These are phyloP conservation scores for Porites rus DNA, from an alignment of 92 coral and sea anemone genomes.

Conservation along the genomic window DNA sequence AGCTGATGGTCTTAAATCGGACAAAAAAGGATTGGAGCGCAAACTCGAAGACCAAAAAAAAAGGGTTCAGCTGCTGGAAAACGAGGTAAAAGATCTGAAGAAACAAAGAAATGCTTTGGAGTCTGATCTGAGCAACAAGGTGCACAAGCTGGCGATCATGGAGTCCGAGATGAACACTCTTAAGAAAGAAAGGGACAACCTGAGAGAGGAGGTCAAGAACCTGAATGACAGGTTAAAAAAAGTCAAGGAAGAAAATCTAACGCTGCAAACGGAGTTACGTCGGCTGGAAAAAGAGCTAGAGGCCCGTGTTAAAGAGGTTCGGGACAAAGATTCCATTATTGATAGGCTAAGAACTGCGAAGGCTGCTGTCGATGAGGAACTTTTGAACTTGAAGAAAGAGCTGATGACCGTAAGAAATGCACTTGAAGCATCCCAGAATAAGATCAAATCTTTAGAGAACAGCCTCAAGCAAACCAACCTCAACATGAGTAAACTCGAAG, in stretches of 20 bases:
- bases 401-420: constrained; percentile 82
- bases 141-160: constrained; percentile 77
- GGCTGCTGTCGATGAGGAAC: constrained; percentile 79
- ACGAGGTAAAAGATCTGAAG: constrained; percentile 82
- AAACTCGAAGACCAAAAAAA: constrained; percentile 65
- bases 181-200: constrained; percentile 78
- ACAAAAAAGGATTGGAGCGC: constrained; percentile 83
- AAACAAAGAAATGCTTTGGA: constrained; percentile 86
- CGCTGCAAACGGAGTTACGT: constrained; percentile 64
- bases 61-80: constrained; percentile 67
- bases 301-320: constrained; percentile 65
- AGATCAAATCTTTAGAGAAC: constrained; percentile 79
- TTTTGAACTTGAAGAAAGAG: constrained; percentile 76
- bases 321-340: constrained; percentile 77
- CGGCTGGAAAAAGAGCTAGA: constrained; percentile 74
- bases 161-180: constrained; percentile 81
- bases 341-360: constrained; percentile 74
- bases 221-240: constrained; percentile 67
- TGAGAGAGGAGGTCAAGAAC: constrained; percentile 71
- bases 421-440: constrained; percentile 78
- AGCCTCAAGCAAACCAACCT: constrained; percentile 73
- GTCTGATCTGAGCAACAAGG: constrained; percentile 85
- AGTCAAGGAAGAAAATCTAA: constrained; percentile 77
- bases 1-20: constrained; percentile 75
- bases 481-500: constrained; percentile 78